Base-by-base conservation (phyloP, 2,797 vertebrate genomes). In the Melanotaenia boesemani region DNA sequence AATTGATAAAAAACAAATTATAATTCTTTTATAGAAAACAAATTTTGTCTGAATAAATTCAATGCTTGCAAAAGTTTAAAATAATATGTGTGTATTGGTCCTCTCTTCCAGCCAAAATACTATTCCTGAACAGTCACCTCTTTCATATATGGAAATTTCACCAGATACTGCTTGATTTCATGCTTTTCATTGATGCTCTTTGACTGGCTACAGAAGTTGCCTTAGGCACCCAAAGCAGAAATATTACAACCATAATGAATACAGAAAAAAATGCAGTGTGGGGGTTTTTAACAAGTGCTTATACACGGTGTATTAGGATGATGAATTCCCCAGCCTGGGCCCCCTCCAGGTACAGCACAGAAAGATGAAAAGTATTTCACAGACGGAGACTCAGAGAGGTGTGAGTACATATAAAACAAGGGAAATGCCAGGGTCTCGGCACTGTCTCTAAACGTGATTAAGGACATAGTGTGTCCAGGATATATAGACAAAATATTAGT, bases 231-330 rank as follows among this genome's bases (percentile, higher is more conserved):
- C 11, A 10, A 56, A 83, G 84, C 80, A 75, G 88, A 83, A 82
- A 91, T 87, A 90, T 91, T 90, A 89, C 84, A 85, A 84, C 71
- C 71, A 36, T 91, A 91, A 92, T 89, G 82, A 92, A 90, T 78
- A 86, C 76, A 36, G 62, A 80, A 76, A 88, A 48, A 91, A 91
- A 80, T 79, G 86, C 85, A 86, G 72, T 77, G 79, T 86, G 77
- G 63, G 39, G 84, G 80, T 69, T 91, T 92, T 89, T 90, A 93
- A 90, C 85, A 90, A 89, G 79, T 84, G 82, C 86, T 89, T 81
- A 88, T 88, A 88, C 86, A 85, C 4, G 77, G 75, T 80, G 77
- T 81, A 83, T 92, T 90, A 88, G 74, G 82, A 85, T 91, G 89
- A 93, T 92, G 85, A 86, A 90, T 93, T 83, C 81, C 63, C 59